phyloP scores from a whole-genome alignment of 2,888 invertebrate genomes.

The Dicycla oo region DNA sequence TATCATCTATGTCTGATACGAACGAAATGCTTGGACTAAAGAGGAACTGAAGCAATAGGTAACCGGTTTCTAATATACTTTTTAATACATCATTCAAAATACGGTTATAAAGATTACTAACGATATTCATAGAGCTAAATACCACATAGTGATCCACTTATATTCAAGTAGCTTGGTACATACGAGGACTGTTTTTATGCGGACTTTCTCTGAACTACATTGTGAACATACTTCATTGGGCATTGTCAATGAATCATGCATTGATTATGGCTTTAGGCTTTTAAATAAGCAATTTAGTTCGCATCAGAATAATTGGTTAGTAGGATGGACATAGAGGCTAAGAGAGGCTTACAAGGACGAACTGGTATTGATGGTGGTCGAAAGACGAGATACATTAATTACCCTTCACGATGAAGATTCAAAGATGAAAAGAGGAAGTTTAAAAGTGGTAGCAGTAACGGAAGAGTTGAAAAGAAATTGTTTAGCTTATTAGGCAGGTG shows the following conservation, averaged over 20 bases:
- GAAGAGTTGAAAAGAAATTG: too few species aligned
- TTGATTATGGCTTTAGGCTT: slow-evolving; percentile 6
- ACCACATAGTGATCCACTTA: slow-evolving; percentile 50
- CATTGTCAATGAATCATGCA: slow-evolving; percentile 45
- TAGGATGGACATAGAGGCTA: too few species aligned
- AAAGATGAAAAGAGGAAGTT: not conserved
- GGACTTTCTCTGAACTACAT: slow-evolving; percentile 69
- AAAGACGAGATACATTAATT: too few species aligned
- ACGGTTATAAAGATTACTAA: slow-evolving; percentile 26
- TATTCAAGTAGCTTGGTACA: slow-evolving; percentile 16
- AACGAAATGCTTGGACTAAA: not conserved
- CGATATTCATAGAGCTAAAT: slow-evolving; percentile 33
- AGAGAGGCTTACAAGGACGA: too few species aligned
- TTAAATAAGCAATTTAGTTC: not conserved
- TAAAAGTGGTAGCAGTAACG: not conserved
- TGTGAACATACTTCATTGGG: slow-evolving; percentile 47
- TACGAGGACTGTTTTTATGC: slow-evolving; percentile 62
- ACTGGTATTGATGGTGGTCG: too few species aligned
- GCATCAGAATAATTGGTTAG: slow-evolving; percentile 12
- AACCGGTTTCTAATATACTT: slow-evolving; percentile 5
- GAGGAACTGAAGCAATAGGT: not conserved
- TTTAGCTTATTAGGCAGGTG: not conserved
- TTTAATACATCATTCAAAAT: slow-evolving; percentile 15
- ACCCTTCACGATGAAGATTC: not conserved
- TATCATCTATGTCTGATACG: not conserved